Conservation (phyloP, 2,888 invertebrate species). For the Cryptus armator region DNA sequence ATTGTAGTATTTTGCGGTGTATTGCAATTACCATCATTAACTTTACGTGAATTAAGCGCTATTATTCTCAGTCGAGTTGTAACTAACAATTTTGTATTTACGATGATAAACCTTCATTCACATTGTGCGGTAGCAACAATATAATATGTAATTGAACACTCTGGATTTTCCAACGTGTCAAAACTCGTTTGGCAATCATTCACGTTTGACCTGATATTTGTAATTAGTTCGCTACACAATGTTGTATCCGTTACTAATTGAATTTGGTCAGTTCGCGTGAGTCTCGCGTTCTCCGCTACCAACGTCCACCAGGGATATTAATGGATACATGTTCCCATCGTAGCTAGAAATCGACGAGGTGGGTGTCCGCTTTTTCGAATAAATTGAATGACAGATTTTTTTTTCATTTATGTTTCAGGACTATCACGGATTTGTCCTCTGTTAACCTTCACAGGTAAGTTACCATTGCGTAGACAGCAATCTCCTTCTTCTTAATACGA, state of each 20-base stretch:
- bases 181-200: constrained; percentile 24
- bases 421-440: constrained; percentile 77
- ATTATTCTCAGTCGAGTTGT: background rate
- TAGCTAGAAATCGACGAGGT: background rate
- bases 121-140: background rate
- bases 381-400: constrained; percentile 27
- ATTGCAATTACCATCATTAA: background rate
- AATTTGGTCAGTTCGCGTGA: constrained; percentile 54
- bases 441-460: constrained; percentile 76
- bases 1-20: too few species aligned
- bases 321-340: constrained; percentile 19
- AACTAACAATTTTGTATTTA: background rate
- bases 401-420: constrained; percentile 75
- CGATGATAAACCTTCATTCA: background rate
- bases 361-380: background rate
- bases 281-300: background rate
- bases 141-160: background rate
- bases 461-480: background rate
- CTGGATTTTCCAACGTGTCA: background rate
- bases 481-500: background rate
- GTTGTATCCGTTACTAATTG: constrained; percentile 59
- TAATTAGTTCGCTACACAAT: constrained; percentile 61
- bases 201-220: constrained; percentile 54
- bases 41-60: background rate
- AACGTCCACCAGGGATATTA: constrained; percentile 5